Conservation (phyloP, 1,140 invertebrate genomes). For the Cotesia vestalis region DNA sequence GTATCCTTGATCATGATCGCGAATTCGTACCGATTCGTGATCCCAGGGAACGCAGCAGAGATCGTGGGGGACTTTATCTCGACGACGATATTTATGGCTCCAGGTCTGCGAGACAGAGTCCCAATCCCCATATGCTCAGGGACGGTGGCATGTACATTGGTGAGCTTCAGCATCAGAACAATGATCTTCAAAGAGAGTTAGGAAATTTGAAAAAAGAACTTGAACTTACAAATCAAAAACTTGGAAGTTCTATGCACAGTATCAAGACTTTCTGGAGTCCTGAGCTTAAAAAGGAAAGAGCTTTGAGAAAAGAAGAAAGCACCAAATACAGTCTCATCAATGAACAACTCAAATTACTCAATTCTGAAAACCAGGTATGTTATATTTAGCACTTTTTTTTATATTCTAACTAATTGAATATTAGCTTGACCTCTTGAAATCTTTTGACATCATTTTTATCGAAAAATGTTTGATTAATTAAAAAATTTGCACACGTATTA, state of each 20-base stretch:
- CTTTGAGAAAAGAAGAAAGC: conserved; percentile 95
- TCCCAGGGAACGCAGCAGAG: conserved; percentile 72
- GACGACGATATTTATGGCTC: conserved; percentile 79
- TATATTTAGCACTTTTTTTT: not conserved
- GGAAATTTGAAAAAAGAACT: conserved; percentile 96
- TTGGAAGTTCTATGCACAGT: conserved; percentile 98
- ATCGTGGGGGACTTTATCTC: conserved; percentile 72
- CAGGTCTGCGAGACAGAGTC: conserved; percentile 80
- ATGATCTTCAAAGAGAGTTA: conserved; percentile 94
- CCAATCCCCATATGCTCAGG: conserved; percentile 68
- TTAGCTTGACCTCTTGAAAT: not conserved
- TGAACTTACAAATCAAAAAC: conserved; percentile 96
- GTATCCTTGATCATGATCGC: conserved; percentile 73
- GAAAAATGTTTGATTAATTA: not conserved
- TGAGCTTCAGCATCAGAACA: conserved; percentile 94
- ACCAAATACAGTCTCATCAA: conserved; percentile 96
- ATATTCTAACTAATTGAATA: not conserved
- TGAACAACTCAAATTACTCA: conserved; percentile 95
- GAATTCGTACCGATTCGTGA: conserved; percentile 85
- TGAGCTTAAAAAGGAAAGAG: conserved; percentile 97
- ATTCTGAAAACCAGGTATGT: conserved; percentile 94
- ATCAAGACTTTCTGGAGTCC: conserved; percentile 99
- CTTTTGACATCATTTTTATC: not conserved
- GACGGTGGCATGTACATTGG: conserved; percentile 77
- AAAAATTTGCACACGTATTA: too few relatives aligned